Conservation (phyloP, 2,113 vertebrate species). For the Tringa solitaria region DNA sequence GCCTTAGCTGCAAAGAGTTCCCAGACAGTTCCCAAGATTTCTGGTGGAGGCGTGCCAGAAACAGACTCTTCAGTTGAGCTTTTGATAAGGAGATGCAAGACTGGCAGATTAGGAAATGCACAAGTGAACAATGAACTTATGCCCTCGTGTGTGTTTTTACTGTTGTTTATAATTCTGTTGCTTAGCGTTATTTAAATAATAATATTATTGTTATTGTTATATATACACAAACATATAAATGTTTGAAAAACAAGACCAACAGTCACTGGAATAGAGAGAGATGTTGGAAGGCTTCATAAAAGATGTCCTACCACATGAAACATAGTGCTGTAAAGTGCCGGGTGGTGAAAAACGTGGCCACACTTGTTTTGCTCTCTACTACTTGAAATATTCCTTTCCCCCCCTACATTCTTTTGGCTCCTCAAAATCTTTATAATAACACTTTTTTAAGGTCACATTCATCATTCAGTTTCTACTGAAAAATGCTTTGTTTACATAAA, state of each 20-base stretch:
- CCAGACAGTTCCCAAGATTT: background rate
- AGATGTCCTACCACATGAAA: background rate
- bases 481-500: background rate
- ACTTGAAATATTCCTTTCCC: background rate
- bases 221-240: background rate
- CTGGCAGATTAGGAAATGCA: background rate
- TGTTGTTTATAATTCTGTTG: background rate
- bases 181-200: background rate
- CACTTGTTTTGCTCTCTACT: background rate
- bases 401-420: background rate
- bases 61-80: background rate
- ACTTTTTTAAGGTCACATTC: background rate
- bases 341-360: background rate
- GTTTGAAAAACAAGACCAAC: background rate
- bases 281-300: background rate
- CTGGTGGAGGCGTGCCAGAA: background rate
- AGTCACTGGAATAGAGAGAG: background rate
- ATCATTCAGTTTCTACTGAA: background rate
- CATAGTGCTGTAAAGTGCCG: background rate
- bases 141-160: background rate
- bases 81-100: background rate
- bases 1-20: background rate
- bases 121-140: background rate
- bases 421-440: background rate
- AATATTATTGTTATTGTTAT: background rate